Evolutionary conservation across 2,113 vertebrate genomes (phyloP), one percentile per base, ranked within the genome.

Genomic region (Leptosomus discolor): DNA sequence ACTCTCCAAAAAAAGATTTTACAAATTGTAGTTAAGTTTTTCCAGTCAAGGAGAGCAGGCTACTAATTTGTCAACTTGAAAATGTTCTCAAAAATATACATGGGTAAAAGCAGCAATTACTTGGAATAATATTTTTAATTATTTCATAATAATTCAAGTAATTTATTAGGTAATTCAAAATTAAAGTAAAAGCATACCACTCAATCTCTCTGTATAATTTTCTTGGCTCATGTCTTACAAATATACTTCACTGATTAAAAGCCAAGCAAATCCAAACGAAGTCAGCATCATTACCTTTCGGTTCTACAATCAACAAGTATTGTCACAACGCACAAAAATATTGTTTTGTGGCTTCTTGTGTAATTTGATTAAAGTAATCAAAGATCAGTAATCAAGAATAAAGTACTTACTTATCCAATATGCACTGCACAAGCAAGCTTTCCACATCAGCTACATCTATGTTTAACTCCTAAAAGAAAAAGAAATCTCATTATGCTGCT

Each of bases 341-440:
- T 0, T 39, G 22, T 15, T 92, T 91, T 92, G 56, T 64, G 88
- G 20, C 22, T 86, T 60, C 75, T 90, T 34, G 9, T 61, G 41
- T 22, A 50, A 13, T 79, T 83, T 12, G 2, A 73, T 85, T 68
- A 77, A 93, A 90, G 50, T 67, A 63, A 82, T 27, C n/a, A 92
- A 65, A 86, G 48, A 51, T 87, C 41, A 89, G 32, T 68, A 68
- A 87, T 48, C 17, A 88, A 84, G 37, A 88, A 82, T 58, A 45
- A 80, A 95, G 54, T 94, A 99, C 99, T 92, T 99, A 99, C 99
- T 99, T 99, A 98, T 99, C 99, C 98, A 99, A 98, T 98, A 99
- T 99, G 98, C 99, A 99, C 98, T 99, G 99, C 95, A 99, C 99
- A 98, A 99, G 99, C 98, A 99, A 99, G 98, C 99, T 99, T 98